Percentiles rank a stretch among this genome's conserved stretches.
Evolutionary conservation across 2,113 vertebrate species (phyloP).

Genomic region (Aptenodytes patagonicus): DNA sequence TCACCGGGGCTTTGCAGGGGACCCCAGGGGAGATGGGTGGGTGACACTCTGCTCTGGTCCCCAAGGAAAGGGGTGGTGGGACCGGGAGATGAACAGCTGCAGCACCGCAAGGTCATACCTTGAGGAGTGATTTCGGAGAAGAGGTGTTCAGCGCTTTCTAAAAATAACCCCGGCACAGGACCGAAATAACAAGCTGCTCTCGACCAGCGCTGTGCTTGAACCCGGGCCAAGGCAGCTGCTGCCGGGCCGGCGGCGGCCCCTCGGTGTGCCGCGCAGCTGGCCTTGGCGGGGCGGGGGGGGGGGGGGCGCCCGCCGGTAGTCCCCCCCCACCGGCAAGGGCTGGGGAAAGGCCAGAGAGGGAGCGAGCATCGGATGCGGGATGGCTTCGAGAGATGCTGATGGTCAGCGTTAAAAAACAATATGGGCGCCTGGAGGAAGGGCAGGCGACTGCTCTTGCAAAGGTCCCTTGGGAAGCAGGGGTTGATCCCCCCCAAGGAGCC

Average conservation of each 20-base stretch:
- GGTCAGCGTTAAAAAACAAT: rapidly evolving
- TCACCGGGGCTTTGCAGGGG: neutral
- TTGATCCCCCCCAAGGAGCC: neutral
- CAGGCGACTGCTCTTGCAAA: neutral
- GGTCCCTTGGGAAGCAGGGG: neutral
- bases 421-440: neutral
- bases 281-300: neutral
- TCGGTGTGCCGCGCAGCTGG: neutral
- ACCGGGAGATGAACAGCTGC: neutral
- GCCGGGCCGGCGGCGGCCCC: neutral
- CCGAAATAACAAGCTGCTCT: conserved; percentile 42
- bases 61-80: neutral
- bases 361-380: rapidly evolving
- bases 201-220: neutral
- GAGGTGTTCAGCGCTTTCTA: conserved; percentile 31
- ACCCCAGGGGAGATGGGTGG: neutral
- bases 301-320: neutral
- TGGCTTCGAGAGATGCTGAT: neutral
- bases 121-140: neutral
- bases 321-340: neutral
- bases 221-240: conserved; percentile 50
- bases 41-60: rapidly evolving
- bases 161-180: conserved; percentile 8
- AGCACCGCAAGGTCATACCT: neutral
- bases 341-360: neutral